Base-by-base conservation (phyloP, 2,113 vertebrate genomes). In the Geococcyx californianus region DNA sequence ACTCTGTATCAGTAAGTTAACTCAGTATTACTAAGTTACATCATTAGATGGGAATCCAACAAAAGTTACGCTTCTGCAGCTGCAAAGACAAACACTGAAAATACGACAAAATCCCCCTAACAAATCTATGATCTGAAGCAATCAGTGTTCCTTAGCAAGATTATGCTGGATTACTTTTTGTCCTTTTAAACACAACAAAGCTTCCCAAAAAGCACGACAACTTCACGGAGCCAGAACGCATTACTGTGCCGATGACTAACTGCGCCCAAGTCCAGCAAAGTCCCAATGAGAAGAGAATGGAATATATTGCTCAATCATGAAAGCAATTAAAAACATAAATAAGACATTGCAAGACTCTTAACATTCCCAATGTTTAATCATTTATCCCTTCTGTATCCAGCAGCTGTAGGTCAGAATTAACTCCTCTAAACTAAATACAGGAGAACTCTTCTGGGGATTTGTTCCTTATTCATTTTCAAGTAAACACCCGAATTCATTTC, bases 401-500 rank as follows among this genome's bases (percentile, higher is more conserved):
- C 70, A 97, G 94, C 84, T 95, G 88, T 86, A 95, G 91, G 95
- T 96, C 92, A 96, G 93, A 96, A 96, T 96, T 93, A 92, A 94
- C 75, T 96, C 93, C 84, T 96, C 94, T 64, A 51, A 95, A 94
- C 68, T 91, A 87, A 97, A 87, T 29, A 93, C 74, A 96, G 93
- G 62, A 90, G 95, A 97, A 97, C 78, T 94, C 94, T 96, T 97
- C 89, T 66, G 45, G 81, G 93, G 93, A 96, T 97, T 97, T 97
- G 96, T 96, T 95, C 90, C 92, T 94, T 91, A 96, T 91, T 98
- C 94, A 96, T 93, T 97, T 97, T 58, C 93, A 96, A 95, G 92
- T 75, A 95, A 97, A 97, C 90, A 98, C 89, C 95, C 91, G 96
- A 97, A 97, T 97, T 97, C 94, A 98, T 97, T 97, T 97, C 90